A percentile compares a stretch with the other conserved stretches of the same genome.
These are phyloP conservation scores for Vimba vimba DNA, from an alignment of 2,113 vertebrate genomes.

Conservation along the genomic window DNA sequence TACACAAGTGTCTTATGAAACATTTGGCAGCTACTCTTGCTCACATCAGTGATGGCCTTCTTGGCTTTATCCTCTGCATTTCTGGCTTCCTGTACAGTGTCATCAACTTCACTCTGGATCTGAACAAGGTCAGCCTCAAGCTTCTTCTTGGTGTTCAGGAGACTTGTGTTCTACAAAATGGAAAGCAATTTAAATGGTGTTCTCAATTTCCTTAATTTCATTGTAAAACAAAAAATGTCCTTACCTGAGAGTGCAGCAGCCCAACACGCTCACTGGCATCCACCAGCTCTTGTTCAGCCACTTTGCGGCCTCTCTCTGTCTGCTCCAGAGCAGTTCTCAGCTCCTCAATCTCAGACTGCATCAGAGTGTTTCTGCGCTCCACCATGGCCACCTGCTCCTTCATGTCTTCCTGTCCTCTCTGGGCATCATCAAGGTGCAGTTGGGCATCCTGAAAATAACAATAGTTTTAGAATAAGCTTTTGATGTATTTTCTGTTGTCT, in stretches of 20 bases:
- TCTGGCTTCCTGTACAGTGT: conserved; percentile 55
- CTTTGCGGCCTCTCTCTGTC: conserved; percentile 77
- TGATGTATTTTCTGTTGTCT: background rate
- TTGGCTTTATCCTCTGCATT: conserved; percentile 58
- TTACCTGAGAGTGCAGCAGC: conserved; percentile 55
- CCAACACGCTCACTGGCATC: conserved; percentile 56
- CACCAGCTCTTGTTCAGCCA: conserved; percentile 65
- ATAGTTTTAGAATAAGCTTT: background rate
- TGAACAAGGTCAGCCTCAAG: conserved; percentile 54
- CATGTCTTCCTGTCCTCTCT: conserved; percentile 80
- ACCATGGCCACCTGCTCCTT: conserved; percentile 80
- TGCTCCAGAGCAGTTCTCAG: conserved; percentile 77
- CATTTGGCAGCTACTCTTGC: background rate
- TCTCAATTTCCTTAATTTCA: background rate
- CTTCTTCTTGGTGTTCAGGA: conserved; percentile 59
- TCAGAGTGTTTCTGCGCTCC: conserved; percentile 77
- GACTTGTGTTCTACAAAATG: conserved; percentile 54
- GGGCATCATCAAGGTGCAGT: conserved; percentile 83
- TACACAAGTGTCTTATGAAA: background rate
- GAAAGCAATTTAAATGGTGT: background rate
- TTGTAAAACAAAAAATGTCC: background rate
- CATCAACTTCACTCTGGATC: conserved; percentile 53
- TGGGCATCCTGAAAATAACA: conserved; percentile 79
- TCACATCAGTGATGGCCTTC: conserved; percentile 57
- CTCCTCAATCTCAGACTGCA: conserved; percentile 79